Conservation (phyloP, 1,140 invertebrate species). For the Platyscapa corneri region DNA sequence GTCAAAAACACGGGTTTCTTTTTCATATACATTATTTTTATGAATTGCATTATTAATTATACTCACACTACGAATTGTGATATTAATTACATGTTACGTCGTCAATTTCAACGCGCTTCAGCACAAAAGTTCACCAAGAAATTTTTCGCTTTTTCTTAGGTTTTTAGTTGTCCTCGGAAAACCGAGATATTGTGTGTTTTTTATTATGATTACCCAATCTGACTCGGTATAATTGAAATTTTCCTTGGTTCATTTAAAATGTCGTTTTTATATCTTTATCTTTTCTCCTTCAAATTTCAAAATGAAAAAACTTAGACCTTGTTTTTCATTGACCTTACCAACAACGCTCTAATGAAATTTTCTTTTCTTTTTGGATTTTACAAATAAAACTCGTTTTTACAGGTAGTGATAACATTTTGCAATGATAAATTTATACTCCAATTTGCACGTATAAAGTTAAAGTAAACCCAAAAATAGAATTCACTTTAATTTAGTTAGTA, state of each 20-base stretch:
- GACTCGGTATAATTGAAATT: not conserved
- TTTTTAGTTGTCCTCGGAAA: not conserved
- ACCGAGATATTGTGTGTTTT: not conserved
- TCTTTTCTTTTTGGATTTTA: not conserved
- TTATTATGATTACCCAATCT: slow-evolving; percentile 18
- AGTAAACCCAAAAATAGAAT: not conserved
- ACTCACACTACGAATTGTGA: too few species aligned
- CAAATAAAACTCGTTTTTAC: too few species aligned
- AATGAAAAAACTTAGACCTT: slow-evolving; percentile 10
- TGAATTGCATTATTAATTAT: too few species aligned
- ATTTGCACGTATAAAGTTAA: not conserved
- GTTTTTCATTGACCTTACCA: not conserved
- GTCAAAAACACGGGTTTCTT: too few species aligned
- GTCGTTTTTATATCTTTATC: not conserved
- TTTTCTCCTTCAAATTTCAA: not conserved
- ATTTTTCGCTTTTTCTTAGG: not conserved
- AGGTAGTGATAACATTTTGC: not conserved
- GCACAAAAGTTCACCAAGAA: not conserved
- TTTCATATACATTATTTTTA: too few species aligned
- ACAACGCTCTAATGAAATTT: not conserved
- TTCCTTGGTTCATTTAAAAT: slow-evolving; percentile 1
- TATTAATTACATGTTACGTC: not conserved
- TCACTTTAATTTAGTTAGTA: not conserved
- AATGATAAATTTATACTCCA: not conserved
- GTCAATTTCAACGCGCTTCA: not conserved